Evolutionary conservation across 2,888 invertebrate genomes (phyloP).

Genomic region (Mythimna impura): DNA sequence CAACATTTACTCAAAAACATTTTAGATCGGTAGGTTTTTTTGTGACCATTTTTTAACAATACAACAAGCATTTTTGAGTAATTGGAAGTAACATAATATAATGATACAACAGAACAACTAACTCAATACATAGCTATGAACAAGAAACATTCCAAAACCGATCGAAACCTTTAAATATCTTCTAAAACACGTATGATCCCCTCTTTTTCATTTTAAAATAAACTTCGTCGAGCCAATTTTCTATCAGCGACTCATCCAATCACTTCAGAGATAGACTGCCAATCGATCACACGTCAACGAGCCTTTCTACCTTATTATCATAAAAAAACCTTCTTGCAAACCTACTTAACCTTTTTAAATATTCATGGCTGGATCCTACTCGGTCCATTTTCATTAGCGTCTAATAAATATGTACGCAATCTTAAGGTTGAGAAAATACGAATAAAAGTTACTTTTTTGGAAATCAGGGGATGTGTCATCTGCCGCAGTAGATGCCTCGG

Average conservation of each 20-base stretch:
- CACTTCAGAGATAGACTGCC: constrained; percentile 41
- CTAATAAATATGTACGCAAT: constrained; percentile 66
- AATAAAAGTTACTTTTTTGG: constrained; percentile 17
- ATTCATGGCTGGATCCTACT: constrained; percentile 66
- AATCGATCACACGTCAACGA: constrained; percentile 60
- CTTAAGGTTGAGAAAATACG: constrained; percentile 46
- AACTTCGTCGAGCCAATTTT: constrained; percentile 25
- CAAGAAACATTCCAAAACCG: neutral
- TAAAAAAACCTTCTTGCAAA: constrained; percentile 60
- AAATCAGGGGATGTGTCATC: constrained; percentile 33
- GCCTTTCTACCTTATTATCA: constrained; percentile 57
- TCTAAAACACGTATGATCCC: neutral
- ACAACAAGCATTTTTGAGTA: too few relatives aligned
- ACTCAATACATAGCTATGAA: neutral
- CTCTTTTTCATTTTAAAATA: constrained; percentile 16
- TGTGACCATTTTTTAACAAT: too few relatives aligned
- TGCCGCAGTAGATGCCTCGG: too few relatives aligned
- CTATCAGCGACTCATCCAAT: constrained; percentile 49
- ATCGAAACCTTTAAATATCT: constrained; percentile 3
- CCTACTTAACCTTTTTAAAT: constrained; percentile 66
- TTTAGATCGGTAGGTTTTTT: too few relatives aligned
- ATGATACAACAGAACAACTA: neutral
- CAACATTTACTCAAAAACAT: too few relatives aligned
- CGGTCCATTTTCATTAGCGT: constrained; percentile 70
- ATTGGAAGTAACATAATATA: neutral